These are phyloP conservation scores for Ectropis crepuscularia DNA, from an alignment of 2,888 invertebrate species.

Conservation along the genomic window DNA sequence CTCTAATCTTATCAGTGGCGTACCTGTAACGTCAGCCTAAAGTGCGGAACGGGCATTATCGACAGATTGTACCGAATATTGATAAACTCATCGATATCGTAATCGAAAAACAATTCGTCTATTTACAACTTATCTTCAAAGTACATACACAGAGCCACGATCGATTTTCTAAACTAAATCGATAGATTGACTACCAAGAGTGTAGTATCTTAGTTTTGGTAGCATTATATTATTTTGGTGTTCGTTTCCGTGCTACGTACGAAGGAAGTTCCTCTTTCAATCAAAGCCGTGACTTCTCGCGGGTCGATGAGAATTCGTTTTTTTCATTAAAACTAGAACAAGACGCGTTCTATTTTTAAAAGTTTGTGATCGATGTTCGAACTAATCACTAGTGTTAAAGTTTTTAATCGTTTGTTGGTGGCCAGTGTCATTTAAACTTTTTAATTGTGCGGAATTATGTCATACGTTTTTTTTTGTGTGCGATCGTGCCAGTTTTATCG, in stretches of 20 bases:
- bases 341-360: constrained; percentile 17
- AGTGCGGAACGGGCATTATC: constrained; percentile 53
- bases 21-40: constrained; percentile 47
- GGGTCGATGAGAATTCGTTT: constrained; percentile 19
- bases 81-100: constrained; percentile 52
- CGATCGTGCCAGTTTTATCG: constrained; percentile 4
- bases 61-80: constrained; percentile 51
- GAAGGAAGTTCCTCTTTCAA: constrained; percentile 21
- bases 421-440: constrained; percentile 10
- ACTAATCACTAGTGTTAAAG: constrained; percentile 3
- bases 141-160: not conserved
- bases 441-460: constrained; percentile 1
- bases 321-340: constrained; percentile 16
- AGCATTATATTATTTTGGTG: not conserved
- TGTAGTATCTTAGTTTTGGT: not conserved
- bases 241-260: constrained; percentile 4
- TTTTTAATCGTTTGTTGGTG: constrained; percentile 11
- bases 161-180: not conserved
- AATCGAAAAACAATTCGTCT: constrained; percentile 54
- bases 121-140: constrained; percentile 25
- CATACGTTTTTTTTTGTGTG: constrained; percentile 1
- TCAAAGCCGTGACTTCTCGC: constrained; percentile 28
- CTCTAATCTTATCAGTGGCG: constrained; percentile 25
- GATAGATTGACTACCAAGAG: not conserved
- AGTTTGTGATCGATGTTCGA: not conserved